A percentile compares a stretch with the other conserved stretches of the same genome.
Evolutionary conservation across 2,888 invertebrate species (phyloP).

Genomic region (Drosophila acutilabella): DNA sequence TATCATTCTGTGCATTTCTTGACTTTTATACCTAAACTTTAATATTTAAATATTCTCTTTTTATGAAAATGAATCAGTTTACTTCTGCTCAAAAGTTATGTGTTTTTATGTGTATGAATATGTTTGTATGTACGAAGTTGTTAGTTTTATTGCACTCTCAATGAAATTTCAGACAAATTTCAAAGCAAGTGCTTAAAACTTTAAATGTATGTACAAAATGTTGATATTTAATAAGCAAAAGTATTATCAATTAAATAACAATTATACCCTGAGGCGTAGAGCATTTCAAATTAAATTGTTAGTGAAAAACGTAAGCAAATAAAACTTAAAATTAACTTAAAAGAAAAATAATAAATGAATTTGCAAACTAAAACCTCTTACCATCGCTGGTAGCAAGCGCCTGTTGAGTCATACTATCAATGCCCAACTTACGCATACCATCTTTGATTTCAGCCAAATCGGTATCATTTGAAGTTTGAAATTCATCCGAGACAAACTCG

Average conservation of each 20-base stretch:
- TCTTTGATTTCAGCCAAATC: conserved; percentile 91
- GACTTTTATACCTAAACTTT: conserved; percentile 19
- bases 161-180: conserved; percentile 44
- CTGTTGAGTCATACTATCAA: conserved; percentile 86
- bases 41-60: background rate
- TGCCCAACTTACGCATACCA: conserved; percentile 90
- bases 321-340: conserved; percentile 32
- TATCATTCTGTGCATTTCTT: conserved; percentile 9
- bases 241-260: background rate
- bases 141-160: conserved; percentile 27
- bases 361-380: conserved; percentile 74
- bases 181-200: conserved; percentile 38
- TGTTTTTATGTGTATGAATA: conserved; percentile 7
- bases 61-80: conserved; percentile 26
- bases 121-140: conserved; percentile 33
- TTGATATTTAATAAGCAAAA: conserved; percentile 28
- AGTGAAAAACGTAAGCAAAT: conserved; percentile 13
- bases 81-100: background rate
- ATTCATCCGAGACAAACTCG: conserved; percentile 92
- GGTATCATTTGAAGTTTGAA: conserved; percentile 86
- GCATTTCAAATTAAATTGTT: background rate
- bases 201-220: conserved; percentile 73
- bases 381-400: conserved; percentile 85
- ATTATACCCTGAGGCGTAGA: background rate
- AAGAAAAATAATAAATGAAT: conserved; percentile 30